These are phyloP conservation scores for Odocoileus virginianus DNA, from an alignment of 2,113 vertebrate genomes.

Conservation along the genomic window DNA sequence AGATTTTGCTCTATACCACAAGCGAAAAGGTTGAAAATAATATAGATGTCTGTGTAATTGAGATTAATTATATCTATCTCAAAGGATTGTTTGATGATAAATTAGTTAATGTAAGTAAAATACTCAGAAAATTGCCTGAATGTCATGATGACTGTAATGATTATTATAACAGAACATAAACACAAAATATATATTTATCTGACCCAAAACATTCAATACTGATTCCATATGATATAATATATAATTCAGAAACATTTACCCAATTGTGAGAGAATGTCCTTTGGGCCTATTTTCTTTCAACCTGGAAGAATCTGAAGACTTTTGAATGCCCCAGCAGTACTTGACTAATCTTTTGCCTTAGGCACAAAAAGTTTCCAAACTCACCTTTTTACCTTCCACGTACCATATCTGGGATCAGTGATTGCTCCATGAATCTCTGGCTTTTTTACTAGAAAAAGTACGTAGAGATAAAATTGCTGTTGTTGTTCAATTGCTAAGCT, in stretches of 20 bases:
- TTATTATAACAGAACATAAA: neutral
- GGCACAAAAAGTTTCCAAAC: neutral
- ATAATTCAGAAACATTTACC: neutral
- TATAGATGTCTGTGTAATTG: neutral
- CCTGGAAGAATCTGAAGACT: neutral
- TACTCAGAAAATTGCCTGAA: neutral
- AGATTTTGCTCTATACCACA: neutral
- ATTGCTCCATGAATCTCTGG: neutral
- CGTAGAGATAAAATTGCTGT: neutral
- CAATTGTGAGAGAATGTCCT: neutral
- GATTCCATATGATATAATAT: neutral
- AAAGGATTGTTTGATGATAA: neutral
- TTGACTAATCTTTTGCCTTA: neutral
- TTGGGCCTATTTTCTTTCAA: neutral
- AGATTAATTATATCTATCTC: neutral
- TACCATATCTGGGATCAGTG: neutral
- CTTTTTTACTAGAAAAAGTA: neutral
- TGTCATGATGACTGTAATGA: neutral
- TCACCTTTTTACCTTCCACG: neutral
- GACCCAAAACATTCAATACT: neutral
- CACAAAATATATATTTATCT: neutral
- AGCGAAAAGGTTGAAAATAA: neutral
- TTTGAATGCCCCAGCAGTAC: neutral
- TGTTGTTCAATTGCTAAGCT: neutral
- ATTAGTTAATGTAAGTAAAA: neutral